A percentile compares a stretch with the other conserved stretches of the same genome.
Conservation (phyloP, 2,888 invertebrate genomes). For the Augochlorella aurata region DNA sequence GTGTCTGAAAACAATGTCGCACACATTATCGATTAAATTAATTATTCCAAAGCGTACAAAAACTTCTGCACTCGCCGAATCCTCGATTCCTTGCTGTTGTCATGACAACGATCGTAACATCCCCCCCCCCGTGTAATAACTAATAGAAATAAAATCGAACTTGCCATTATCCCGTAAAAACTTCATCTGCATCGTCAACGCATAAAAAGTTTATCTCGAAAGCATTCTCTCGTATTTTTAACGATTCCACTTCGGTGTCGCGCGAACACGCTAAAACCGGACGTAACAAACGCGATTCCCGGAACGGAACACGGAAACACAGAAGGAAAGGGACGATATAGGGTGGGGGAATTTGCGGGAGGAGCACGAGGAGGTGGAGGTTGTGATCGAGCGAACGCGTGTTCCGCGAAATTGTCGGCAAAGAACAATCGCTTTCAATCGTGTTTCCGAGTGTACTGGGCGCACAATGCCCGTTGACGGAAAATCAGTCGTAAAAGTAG, state of each 20-base stretch:
- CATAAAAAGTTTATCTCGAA: not conserved
- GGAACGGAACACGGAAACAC: slow-evolving; percentile 13
- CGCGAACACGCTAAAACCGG: not conserved
- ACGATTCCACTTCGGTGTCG: not conserved
- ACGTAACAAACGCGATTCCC: slow-evolving; percentile 5
- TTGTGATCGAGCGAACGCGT: not conserved
- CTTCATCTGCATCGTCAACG: not conserved
- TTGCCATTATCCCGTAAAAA: not conserved
- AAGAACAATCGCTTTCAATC: slow-evolving; percentile 41
- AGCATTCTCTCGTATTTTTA: not conserved
- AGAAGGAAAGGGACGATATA: slow-evolving; percentile 1
- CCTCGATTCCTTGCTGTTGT: not conserved
- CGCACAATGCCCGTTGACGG: slow-evolving; percentile 47
- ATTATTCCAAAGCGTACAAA: not conserved
- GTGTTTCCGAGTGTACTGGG: slow-evolving; percentile 21
- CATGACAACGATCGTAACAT: not conserved
- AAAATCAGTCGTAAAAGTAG: slow-evolving; percentile 41
- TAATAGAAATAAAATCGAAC: not conserved
- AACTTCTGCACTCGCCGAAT: not conserved
- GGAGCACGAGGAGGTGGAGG: not conserved
- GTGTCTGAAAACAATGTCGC: not conserved
- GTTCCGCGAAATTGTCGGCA: slow-evolving; percentile 29
- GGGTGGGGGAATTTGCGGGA: not conserved
- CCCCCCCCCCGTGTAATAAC: not conserved
- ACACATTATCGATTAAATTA: not conserved